These are phyloP conservation scores for Erythrolamprus reginae DNA, from an alignment of 2,113 vertebrate genomes.

Conservation along the genomic window DNA sequence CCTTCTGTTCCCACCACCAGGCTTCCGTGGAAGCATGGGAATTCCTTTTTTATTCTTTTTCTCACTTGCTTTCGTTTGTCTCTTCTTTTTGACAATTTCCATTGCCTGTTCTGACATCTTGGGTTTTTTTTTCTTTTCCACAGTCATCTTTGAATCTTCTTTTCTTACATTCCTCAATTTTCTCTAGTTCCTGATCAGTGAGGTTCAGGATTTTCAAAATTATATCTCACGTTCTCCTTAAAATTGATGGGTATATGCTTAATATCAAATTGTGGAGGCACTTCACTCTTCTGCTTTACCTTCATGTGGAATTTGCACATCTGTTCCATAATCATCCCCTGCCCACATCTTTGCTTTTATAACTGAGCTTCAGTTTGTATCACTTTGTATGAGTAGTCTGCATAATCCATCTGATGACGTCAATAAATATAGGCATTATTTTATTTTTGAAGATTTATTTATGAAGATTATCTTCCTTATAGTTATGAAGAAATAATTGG, in stretches of 20 bases:
- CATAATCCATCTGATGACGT: background rate
- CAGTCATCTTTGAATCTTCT: background rate
- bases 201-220: background rate
- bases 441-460: background rate
- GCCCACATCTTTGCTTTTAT: background rate
- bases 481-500: background rate
- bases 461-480: background rate
- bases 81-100: background rate
- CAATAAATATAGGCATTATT: background rate
- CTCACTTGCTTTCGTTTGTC: background rate
- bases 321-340: background rate
- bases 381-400: background rate
- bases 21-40: background rate
- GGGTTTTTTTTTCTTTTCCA: background rate
- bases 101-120: background rate
- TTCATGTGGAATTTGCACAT: background rate
- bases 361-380: background rate
- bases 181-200: background rate
- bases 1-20: background rate
- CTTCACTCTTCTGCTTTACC: background rate
- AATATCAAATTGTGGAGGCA: background rate
- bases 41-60: background rate
- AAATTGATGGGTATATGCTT: background rate
- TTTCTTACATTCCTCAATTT: background rate
- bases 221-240: background rate